phyloP scores from a whole-genome alignment of 2,888 invertebrate genomes.

The Strigamia maritima region DNA sequence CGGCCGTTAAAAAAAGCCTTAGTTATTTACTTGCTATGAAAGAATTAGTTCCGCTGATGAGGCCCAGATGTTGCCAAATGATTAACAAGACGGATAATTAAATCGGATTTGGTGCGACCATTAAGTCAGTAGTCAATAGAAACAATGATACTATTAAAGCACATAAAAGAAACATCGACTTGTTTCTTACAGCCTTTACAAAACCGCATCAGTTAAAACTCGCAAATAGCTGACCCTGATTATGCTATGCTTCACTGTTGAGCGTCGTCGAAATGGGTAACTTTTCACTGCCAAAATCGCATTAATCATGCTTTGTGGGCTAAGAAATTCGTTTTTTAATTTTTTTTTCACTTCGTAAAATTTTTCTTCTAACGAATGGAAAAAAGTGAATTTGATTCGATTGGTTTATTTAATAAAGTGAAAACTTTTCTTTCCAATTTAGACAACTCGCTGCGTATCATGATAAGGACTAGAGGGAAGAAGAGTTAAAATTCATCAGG shows the following conservation, averaged over 20 bases:
- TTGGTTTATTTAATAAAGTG: background rate
- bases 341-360: too few species aligned
- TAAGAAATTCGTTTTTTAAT: too few species aligned
- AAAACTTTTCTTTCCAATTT: background rate
- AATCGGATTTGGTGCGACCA: slow-evolving; percentile 28
- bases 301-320: too few species aligned
- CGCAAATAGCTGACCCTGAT: too few species aligned
- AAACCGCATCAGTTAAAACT: background rate
- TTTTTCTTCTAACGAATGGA: background rate
- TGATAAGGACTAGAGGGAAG: background rate
- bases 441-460: background rate
- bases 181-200: background rate
- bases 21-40: background rate
- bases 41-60: slow-evolving; percentile 17
- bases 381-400: background rate
- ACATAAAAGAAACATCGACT: slow-evolving; percentile 14
- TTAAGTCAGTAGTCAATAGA: slow-evolving; percentile 26
- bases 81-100: slow-evolving; percentile 31
- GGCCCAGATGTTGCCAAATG: slow-evolving; percentile 28
- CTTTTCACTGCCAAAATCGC: too few species aligned
- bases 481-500: slow-evolving; percentile 30
- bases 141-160: slow-evolving; percentile 32
- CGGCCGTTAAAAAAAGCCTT: slow-evolving; percentile 16
- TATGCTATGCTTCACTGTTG: too few species aligned
- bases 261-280: too few species aligned